Percentiles rank a stretch among this genome's conserved stretches.
Conservation (phyloP, 37 sponge, comb jelly and placozoan genomes). For the Crambe crambe region DNA sequence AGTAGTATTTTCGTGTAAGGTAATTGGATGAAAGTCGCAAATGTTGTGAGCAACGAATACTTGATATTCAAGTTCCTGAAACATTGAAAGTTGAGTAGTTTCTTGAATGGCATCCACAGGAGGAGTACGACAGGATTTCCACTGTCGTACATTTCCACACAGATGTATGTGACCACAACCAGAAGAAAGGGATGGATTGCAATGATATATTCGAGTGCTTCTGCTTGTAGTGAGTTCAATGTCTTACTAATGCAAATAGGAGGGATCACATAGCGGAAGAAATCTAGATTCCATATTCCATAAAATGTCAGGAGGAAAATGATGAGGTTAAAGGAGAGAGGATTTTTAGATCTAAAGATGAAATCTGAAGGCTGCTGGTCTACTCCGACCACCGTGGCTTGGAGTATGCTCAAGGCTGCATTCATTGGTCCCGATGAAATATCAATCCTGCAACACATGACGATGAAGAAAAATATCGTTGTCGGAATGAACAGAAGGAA, state of each 20-base stretch:
- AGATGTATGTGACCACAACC: background rate
- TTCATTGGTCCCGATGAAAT: background rate
- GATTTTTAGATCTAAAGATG: too few relatives aligned
- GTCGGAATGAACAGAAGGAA: too few relatives aligned
- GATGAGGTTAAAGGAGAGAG: background rate
- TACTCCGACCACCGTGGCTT: background rate
- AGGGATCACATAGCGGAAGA: background rate
- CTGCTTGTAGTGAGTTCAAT: background rate
- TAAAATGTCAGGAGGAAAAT: background rate
- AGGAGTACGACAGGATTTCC: too few relatives aligned
- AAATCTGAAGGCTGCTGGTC: too few relatives aligned
- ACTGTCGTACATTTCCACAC: background rate
- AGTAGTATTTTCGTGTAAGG: background rate
- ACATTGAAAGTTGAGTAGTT: too few relatives aligned
- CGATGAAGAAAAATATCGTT: too few relatives aligned
- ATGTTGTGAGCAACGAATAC: too few relatives aligned
- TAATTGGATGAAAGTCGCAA: background rate
- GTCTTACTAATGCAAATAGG: background rate
- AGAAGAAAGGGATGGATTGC: background rate
- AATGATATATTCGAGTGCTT: background rate
- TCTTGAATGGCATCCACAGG: background rate
- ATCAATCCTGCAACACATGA: too few relatives aligned
- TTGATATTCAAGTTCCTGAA: too few relatives aligned
- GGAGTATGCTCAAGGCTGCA: background rate
- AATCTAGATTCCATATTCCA: constrained; percentile 9